Conservation (phyloP, 1,140 invertebrate genomes). For the Sarcophaga bullata region DNA sequence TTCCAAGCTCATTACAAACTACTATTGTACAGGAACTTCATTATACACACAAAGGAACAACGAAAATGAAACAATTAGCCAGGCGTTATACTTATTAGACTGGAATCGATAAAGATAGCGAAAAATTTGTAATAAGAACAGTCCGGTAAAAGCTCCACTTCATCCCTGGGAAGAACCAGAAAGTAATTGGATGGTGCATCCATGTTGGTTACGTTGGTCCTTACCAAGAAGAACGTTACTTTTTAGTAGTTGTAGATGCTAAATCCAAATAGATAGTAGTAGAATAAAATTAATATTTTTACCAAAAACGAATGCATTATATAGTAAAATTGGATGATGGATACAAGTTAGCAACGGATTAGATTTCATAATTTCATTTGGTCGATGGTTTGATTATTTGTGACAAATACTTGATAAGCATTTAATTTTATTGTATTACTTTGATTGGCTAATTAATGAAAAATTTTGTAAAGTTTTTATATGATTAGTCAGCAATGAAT, state of each 20-base stretch:
- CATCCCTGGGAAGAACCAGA: slow-evolving; percentile 9
- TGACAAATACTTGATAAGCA: no score
- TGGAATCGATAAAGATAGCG: slow-evolving; percentile 65
- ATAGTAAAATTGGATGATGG: slow-evolving; percentile 20
- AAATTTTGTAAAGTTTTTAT: no score
- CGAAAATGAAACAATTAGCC: slow-evolving; percentile 67
- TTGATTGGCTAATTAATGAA: no score
- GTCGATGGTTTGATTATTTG: no score
- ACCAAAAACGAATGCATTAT: background rate
- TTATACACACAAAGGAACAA: slow-evolving; percentile 64
- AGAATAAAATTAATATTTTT: slow-evolving; percentile 27
- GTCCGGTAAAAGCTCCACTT: background rate
- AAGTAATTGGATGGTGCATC: background rate
- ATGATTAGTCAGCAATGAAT: no score
- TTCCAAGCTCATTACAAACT: background rate
- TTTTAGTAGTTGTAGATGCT: slow-evolving; percentile 53
- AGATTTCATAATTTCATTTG: no score
- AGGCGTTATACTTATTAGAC: slow-evolving; percentile 67
- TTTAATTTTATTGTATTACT: no score
- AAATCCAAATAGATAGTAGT: slow-evolving; percentile 60
- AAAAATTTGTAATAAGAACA: background rate
- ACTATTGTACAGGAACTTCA: background rate
- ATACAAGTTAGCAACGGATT: no score
- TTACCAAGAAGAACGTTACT: slow-evolving; percentile 44
- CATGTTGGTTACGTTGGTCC: slow-evolving; percentile 14